Percentiles rank a stretch among this genome's conserved stretches.
Evolutionary conservation across 2,888 invertebrate genomes (phyloP).

Genomic region (Meloe dianella): DNA sequence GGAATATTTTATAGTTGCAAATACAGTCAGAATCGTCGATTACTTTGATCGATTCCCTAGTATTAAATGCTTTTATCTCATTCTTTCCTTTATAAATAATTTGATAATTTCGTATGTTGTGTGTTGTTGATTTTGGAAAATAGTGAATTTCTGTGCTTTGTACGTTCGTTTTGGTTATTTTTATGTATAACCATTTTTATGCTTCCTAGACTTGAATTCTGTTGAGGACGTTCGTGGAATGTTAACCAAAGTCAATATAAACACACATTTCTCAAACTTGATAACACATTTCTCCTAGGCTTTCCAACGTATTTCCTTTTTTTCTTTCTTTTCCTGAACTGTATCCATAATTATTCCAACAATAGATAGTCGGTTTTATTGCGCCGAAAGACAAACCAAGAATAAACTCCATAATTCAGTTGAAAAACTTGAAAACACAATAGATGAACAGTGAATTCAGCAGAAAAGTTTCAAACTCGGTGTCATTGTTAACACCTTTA

Average conservation of each 20-base stretch:
- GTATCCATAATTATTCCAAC: constrained; percentile 34
- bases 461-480: constrained; percentile 35
- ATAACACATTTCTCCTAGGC: constrained; percentile 36
- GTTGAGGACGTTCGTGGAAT: constrained; percentile 45
- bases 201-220: constrained; percentile 45
- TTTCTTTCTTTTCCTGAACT: constrained; percentile 2
- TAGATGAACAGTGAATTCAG: constrained; percentile 30
- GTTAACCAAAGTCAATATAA: constrained; percentile 47
- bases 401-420: constrained; percentile 44
- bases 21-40: not conserved
- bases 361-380: not conserved
- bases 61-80: too few relatives aligned
- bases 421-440: constrained; percentile 41
- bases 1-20: not conserved
- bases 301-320: constrained; percentile 24
- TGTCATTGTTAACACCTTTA: constrained; percentile 35
- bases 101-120: constrained; percentile 39
- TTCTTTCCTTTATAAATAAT: too few relatives aligned
- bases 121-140: not conserved
- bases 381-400: not conserved
- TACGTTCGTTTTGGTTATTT: constrained; percentile 44
- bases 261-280: constrained; percentile 49
- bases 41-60: too few relatives aligned
- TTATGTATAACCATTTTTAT: constrained; percentile 51
- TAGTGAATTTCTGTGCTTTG: constrained; percentile 31